Base-by-base conservation (phyloP, 2,888 invertebrate species). In the Tanypteryx hageni region DNA sequence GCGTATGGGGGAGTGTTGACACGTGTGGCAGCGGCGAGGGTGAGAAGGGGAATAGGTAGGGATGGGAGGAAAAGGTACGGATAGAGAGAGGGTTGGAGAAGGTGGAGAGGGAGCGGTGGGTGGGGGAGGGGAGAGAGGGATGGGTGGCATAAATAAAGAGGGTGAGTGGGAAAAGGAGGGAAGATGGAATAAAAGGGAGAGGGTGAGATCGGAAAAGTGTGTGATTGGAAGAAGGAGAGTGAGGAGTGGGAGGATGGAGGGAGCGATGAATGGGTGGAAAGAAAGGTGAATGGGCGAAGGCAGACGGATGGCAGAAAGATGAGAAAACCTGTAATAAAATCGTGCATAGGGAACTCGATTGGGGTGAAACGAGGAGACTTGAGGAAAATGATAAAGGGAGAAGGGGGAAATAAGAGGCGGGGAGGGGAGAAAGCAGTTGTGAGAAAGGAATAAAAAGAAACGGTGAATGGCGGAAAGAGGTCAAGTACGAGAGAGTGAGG, bases 111-210 rank as follows among this genome's bases (percentile, higher is more conserved):
- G n/a, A n/a, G 76, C 18, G 68, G 68, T 68, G 68, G 22, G 18
- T 27, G 76, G 76, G 76, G 76, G 76, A 27, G 22, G 22, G 76
- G 76, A 27, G 22, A 22, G 11, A 76, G 76, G 27, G 76, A 76
- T 76, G 22, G 76, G 27, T 76, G 76, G 76, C 76, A 76, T 76
- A 76, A 76, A 76, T 76, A 27, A 76, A 76, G 76, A 76, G 76
- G 76, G 76, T 76, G 44, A 27, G 76, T 76, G 13, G 76, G 76
- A 76, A 76, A 76, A 76, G 13, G 76, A 76, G 76, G 76, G 22
- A 76, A 76, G 22, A 27, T 76, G 76, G 27, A 22, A 76, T 76
- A 76, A 76, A 76, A 76, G 22, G 68, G 68, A 11, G 68, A 22
- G 68, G 68, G 76, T 76, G 76, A 27, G 76, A 76, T 22, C 22